A percentile compares a stretch with the other conserved stretches of the same genome.
Conservation (phyloP, 2,797 vertebrate species). For the Heteromormyrus szaboi region DNA sequence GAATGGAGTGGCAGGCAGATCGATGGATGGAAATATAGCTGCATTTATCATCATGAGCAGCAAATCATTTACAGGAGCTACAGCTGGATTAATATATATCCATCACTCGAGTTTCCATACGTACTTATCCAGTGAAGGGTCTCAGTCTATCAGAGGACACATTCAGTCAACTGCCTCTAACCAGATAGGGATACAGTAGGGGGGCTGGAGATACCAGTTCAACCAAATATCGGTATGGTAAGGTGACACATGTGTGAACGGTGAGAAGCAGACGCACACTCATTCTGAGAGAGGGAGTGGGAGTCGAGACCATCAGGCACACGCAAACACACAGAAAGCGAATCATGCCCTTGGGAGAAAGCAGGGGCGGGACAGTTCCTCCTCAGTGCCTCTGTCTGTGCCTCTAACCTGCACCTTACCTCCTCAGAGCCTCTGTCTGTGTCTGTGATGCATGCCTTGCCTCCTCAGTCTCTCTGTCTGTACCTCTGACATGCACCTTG, state of each 20-base stretch:
- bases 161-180: not conserved
- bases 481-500: not conserved
- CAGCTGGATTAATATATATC: not conserved
- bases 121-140: not conserved
- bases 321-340: not conserved
- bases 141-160: not conserved
- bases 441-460: not conserved
- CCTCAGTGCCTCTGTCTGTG: not conserved
- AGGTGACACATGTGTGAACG: not conserved
- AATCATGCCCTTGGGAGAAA: not conserved
- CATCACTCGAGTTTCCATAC: not conserved
- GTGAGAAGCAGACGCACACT: not conserved
- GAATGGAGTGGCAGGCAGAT: not conserved
- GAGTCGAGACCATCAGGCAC: not conserved
- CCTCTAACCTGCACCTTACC: not conserved
- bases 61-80: not conserved
- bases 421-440: not conserved
- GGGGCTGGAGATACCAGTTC: not conserved
- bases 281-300: not conserved
- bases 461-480: not conserved
- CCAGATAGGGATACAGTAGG: not conserved
- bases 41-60: not conserved
- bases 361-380: not conserved
- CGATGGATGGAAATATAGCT: not conserved
- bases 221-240: not conserved